These are phyloP conservation scores for Radopholus similis DNA, from an alignment of 1,140 invertebrate genomes.

Conservation along the genomic window DNA sequence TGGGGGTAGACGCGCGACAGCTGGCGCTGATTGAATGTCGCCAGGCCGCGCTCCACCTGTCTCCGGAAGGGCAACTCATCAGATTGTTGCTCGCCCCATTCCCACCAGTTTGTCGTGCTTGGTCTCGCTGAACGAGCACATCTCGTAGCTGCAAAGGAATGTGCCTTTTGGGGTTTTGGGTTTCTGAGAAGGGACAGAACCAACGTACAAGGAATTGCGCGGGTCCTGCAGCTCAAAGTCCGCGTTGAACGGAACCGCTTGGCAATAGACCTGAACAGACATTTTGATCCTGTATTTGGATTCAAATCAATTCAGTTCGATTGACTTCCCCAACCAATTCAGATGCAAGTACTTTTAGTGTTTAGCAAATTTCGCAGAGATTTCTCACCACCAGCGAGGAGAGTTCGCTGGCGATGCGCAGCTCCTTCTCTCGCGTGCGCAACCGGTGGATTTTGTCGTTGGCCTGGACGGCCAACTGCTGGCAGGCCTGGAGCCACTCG, in stretches of 20 bases:
- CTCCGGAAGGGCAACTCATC: too few species aligned
- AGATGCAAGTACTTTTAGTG: slow-evolving; percentile 6
- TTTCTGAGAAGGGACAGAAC: too few species aligned
- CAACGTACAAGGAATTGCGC: slow-evolving; percentile 42
- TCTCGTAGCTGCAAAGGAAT: too few species aligned
- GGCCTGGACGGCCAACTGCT: slow-evolving; percentile 32
- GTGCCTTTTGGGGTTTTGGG: too few species aligned
- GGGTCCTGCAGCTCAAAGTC: slow-evolving; percentile 45
- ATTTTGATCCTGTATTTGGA: too few species aligned
- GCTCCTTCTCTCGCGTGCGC: slow-evolving; percentile 51
- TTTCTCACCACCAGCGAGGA: slow-evolving; percentile 53
- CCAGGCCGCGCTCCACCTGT: slow-evolving; percentile 52
- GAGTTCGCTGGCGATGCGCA: slow-evolving; percentile 52
- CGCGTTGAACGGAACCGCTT: slow-evolving; percentile 58
- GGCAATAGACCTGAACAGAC: slow-evolving; percentile 37
- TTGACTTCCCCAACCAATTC: not conserved
- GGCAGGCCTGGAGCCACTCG: slow-evolving; percentile 48
- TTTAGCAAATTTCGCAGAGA: not conserved
- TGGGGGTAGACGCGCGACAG: slow-evolving; percentile 86
- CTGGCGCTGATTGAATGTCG: slow-evolving; percentile 48
- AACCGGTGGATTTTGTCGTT: slow-evolving; percentile 49
- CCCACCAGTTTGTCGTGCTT: slow-evolving; percentile 58
- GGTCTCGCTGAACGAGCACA: slow-evolving; percentile 57
- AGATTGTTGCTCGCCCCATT: too few species aligned
- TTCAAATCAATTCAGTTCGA: slow-evolving; percentile 7